A percentile compares a stretch with the other conserved stretches of the same genome.
Evolutionary conservation across 1,140 invertebrate species (phyloP).

Genomic region (Drosophila hydei): DNA sequence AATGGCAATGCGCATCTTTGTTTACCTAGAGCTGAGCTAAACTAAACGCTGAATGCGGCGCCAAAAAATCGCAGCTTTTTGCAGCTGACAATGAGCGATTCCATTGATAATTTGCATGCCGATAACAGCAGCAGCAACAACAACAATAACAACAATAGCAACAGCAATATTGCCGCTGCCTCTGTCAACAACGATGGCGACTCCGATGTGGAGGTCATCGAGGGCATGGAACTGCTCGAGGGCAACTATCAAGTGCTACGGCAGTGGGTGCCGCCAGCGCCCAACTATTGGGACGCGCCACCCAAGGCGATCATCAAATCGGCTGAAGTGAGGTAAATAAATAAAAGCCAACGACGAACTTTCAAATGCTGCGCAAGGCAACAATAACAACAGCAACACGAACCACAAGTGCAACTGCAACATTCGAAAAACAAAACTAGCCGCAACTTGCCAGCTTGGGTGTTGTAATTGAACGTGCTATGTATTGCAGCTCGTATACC

Average conservation of each 20-base stretch:
- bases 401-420: constrained; percentile 1
- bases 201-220: constrained; percentile 82
- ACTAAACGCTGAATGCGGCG: constrained; percentile 61
- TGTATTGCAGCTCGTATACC: constrained; percentile 8
- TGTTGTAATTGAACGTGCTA: constrained; percentile 39
- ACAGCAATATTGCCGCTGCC: constrained; percentile 23
- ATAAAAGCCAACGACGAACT: not conserved
- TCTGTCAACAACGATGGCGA: constrained; percentile 67
- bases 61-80: constrained; percentile 50
- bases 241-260: constrained; percentile 82
- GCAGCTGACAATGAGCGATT: constrained; percentile 64
- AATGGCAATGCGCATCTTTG: constrained; percentile 77
- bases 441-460: constrained; percentile 4
- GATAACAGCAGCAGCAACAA: constrained; percentile 44
- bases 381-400: not conserved
- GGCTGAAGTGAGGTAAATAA: constrained; percentile 80
- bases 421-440: not conserved
- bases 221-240: constrained; percentile 82
- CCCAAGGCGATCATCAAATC: constrained; percentile 83
- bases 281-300: constrained; percentile 83
- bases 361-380: not conserved
- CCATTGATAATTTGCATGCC: constrained; percentile 67
- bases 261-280: constrained; percentile 81
- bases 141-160: constrained; percentile 42
- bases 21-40: constrained; percentile 39